These are phyloP conservation scores for Chromoteleia sp. DNA, from an alignment of 2,888 invertebrate genomes.

Conservation along the genomic window DNA sequence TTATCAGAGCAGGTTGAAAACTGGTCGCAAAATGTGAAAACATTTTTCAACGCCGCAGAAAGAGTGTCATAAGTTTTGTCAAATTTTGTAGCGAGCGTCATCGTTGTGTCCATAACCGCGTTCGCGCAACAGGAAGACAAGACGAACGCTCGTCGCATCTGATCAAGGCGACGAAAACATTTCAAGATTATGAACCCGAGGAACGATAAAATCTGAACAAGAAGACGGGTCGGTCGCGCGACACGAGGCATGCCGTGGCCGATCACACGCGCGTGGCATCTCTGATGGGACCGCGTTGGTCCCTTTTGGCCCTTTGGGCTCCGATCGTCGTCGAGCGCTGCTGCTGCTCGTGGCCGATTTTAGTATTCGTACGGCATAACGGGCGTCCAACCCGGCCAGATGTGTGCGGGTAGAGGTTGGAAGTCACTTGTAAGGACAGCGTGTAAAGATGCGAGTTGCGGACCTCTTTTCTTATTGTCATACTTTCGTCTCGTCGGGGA, in stretches of 20 bases:
- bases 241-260: conserved; percentile 79
- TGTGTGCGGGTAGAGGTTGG: conserved; percentile 61
- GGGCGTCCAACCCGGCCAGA: conserved; percentile 59
- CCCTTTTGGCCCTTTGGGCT: conserved; percentile 46
- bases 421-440: conserved; percentile 63
- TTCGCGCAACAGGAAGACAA: conserved; percentile 14
- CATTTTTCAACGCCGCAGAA: conserved; percentile 44
- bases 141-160: conserved; percentile 72
- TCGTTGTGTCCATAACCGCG: conserved; percentile 20
- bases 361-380: conserved; percentile 68
- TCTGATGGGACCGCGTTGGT: conserved; percentile 74
- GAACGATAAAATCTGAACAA: conserved; percentile 77
- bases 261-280: conserved; percentile 81
- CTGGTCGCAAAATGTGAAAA: conserved; percentile 37
- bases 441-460: conserved; percentile 51
- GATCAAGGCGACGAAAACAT: conserved; percentile 82
- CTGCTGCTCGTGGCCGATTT: conserved; percentile 59
- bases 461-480: conserved; percentile 48
- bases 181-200: conserved; percentile 80
- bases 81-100: conserved; percentile 45
- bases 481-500: conserved; percentile 50
- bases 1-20: conserved; percentile 43
- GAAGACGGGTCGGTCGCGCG: conserved; percentile 79
- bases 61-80: conserved; percentile 59
- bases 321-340: conserved; percentile 19